Percentiles rank a stretch among this genome's conserved stretches.
Conservation (phyloP, 2,888 invertebrate genomes). For the Eupeodes latifasciatus region DNA sequence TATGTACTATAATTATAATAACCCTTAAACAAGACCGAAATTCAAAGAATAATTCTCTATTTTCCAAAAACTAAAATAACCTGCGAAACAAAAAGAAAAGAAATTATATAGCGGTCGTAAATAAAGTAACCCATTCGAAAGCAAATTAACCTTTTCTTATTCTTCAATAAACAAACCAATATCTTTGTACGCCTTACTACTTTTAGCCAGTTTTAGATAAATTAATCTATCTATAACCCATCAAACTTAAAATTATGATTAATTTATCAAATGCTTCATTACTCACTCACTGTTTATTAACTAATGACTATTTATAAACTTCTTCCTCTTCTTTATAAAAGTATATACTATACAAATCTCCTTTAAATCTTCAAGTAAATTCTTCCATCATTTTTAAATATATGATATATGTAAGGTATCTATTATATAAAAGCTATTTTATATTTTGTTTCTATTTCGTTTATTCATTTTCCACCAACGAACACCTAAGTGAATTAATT, state of each 20-base stretch:
- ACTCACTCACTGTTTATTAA: not conserved
- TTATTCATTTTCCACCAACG: constrained; percentile 32
- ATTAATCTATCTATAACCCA: constrained; percentile 7
- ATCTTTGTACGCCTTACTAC: no score
- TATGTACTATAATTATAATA: no score
- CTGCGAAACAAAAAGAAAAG: no score
- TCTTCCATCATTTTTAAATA: constrained; percentile 5
- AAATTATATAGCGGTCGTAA: no score
- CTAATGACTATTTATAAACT: constrained; percentile 27
- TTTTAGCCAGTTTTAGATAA: constrained; percentile 20
- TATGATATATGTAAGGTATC: constrained; percentile 19
- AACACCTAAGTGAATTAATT: constrained; percentile 43
- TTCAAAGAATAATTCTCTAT: no score
- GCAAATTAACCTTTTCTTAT: not conserved
- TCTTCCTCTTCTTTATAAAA: not conserved
- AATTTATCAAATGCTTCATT: constrained; percentile 17
- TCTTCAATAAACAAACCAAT: not conserved
- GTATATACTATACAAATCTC: no score
- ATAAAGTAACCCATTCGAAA: not conserved
- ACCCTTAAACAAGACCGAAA: no score
- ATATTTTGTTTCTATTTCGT: not conserved
- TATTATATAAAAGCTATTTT: constrained; percentile 12
- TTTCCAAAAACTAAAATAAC: no score
- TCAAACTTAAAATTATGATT: constrained; percentile 18
- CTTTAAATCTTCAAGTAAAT: not conserved